A percentile compares a stretch with the other conserved stretches of the same genome.
Evolutionary conservation across 2,797 vertebrate genomes (phyloP).

Genomic region (Peromyscus nudipes): DNA sequence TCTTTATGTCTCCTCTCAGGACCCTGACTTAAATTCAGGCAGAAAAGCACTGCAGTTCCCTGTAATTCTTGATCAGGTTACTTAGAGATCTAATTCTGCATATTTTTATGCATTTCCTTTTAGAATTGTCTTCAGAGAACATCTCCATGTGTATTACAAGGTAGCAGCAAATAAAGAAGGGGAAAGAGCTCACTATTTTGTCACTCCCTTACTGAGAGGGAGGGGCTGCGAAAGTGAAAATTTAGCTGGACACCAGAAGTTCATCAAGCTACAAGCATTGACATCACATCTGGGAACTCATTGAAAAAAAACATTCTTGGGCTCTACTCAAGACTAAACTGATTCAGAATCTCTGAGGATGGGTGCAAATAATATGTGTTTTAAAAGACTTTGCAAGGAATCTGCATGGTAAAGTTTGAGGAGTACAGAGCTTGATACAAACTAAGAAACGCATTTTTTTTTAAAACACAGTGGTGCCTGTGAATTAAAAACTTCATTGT

Average conservation of each 20-base stretch:
- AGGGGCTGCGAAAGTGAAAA: not conserved
- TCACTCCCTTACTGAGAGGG: not conserved
- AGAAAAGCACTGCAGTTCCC: not conserved
- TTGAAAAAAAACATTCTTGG: not conserved
- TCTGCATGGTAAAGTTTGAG: not conserved
- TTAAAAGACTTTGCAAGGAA: not conserved
- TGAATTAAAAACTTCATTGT: not conserved
- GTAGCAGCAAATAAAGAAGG: not conserved
- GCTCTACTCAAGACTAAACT: not conserved
- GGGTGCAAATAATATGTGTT: not conserved
- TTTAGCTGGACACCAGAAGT: not conserved
- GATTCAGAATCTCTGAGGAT: not conserved
- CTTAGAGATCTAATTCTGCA: not conserved
- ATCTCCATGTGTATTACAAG: not conserved
- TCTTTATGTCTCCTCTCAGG: not conserved
- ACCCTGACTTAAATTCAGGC: not conserved
- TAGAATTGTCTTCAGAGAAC: not conserved
- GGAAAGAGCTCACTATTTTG: not conserved
- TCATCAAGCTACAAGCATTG: not conserved
- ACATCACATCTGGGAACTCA: not conserved
- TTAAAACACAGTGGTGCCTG: not conserved
- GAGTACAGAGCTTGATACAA: not conserved
- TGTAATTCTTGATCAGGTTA: not conserved
- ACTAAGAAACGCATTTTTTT: not conserved
- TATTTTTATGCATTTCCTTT: conserved; percentile 17